phyloP scores from a whole-genome alignment of 2,113 vertebrate genomes.

The Heliornis fulica region DNA sequence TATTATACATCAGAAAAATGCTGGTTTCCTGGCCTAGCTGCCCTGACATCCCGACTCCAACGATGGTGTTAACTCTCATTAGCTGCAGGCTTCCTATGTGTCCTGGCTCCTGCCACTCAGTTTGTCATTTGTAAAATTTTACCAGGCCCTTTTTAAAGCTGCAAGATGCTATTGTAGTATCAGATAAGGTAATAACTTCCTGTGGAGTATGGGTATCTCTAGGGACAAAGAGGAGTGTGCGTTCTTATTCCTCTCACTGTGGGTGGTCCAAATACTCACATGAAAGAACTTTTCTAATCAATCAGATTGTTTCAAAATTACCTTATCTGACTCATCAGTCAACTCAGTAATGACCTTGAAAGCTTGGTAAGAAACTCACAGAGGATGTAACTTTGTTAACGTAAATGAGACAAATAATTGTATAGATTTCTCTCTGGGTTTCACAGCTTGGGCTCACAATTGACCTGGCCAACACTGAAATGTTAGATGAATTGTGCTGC shows the following conservation, averaged over 20 bases:
- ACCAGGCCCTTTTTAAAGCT: background rate
- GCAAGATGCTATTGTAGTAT: background rate
- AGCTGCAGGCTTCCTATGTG: background rate
- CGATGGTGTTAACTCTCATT: background rate
- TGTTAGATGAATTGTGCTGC: background rate
- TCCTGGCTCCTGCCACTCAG: background rate
- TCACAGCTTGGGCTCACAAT: background rate
- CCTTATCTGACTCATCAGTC: no score
- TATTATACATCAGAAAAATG: background rate
- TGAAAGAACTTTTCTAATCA: background rate
- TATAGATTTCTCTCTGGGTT: background rate
- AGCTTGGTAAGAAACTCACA: background rate
- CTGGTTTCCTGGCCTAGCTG: background rate
- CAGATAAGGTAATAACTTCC: background rate
- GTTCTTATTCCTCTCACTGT: background rate
- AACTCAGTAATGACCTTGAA: background rate
- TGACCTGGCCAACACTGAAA: background rate
- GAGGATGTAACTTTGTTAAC: background rate
- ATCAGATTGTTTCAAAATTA: no score
- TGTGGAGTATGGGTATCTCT: background rate
- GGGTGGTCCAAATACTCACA: background rate
- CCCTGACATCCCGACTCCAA: background rate
- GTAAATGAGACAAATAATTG: background rate
- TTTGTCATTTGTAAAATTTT: background rate
- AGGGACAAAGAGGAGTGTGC: background rate